Evolutionary conservation across 2,888 invertebrate species (phyloP), one percentile per base, ranked within the genome.

Genomic region (Lapara coniferarum): DNA sequence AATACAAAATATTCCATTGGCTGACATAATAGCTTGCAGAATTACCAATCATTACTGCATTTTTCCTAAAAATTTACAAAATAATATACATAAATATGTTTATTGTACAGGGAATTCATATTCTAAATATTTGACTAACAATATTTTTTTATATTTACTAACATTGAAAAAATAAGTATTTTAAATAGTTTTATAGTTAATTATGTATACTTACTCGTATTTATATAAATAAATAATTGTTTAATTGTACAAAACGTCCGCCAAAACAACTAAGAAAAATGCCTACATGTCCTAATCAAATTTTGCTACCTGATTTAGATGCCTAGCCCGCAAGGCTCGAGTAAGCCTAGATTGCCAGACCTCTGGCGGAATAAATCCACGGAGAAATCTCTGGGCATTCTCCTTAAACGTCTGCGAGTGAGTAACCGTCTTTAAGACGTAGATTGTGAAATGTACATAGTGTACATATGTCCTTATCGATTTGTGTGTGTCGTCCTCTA

Each of bases 351-450:
- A 82, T 83, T 93, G 77, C 92, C 93, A 80, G 91, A 91, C 70
- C 80, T 93, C 73, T 93, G 91, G 93, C 89, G 90, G 69, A 88
- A 83, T 85, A 91, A 91, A 77, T 87, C 90, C 71, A 81, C 87
- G 78, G 91, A 91, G 81, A 93, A 91, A 88, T 85, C 89, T 66
- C 78, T 93, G 85, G 92, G 92, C 74, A 85, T 91, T 70, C 88
- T 93, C 46, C 85, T 93, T 77, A 92, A 91, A 80, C 83, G 87
- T 63, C 83, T 93, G 57, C 86, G 87, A 85, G 93, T 92, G 88
- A 93, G 93, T 92, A 84, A 80, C 67, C 66, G 76, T 83, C 77
- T 70, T 69, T 76, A 77, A 77, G 75, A 75, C 77, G 70, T 71
- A 74, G 76, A 76, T 75, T 76, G 81, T 81, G 37, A 37, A 37